Evolutionary conservation across 2,113 vertebrate species (phyloP).

Genomic region (Terrapene triunguis): DNA sequence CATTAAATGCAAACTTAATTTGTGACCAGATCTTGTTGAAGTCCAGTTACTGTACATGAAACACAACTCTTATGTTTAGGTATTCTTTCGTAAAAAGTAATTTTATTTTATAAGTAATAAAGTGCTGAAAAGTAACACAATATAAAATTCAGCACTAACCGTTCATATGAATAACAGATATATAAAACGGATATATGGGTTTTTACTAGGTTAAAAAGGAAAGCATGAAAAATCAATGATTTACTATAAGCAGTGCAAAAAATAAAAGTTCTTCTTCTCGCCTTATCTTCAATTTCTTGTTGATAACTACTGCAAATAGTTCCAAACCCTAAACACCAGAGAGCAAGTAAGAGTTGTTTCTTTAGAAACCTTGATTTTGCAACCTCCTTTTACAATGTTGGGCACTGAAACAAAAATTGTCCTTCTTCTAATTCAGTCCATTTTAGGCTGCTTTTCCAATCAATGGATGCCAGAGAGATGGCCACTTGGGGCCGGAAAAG

Average conservation of each 20-base stretch:
- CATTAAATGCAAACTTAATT: neutral
- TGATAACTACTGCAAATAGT: neutral
- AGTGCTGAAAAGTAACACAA: neutral
- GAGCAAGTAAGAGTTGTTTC: neutral
- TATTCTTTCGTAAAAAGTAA: neutral
- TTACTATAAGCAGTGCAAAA: neutral
- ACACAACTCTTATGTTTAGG: neutral
- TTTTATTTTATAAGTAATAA: constrained; percentile 9
- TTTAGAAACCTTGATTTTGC: neutral
- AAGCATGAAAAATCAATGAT: neutral
- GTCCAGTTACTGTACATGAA: neutral
- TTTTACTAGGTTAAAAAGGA: neutral
- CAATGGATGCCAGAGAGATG: neutral
- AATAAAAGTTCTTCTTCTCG: neutral
- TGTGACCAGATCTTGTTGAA: neutral
- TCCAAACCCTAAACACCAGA: neutral
- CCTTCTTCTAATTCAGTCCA: neutral
- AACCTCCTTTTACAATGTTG: neutral
- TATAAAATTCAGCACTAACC: constrained; percentile 20
- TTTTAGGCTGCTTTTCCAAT: neutral
- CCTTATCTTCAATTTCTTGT: neutral
- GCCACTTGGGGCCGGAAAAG: neutral
- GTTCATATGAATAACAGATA: neutral
- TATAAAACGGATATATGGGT: too few species aligned
- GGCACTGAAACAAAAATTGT: neutral